Base-by-base conservation (phyloP, 2,113 vertebrate genomes). In the Saimiri boliviensis region DNA sequence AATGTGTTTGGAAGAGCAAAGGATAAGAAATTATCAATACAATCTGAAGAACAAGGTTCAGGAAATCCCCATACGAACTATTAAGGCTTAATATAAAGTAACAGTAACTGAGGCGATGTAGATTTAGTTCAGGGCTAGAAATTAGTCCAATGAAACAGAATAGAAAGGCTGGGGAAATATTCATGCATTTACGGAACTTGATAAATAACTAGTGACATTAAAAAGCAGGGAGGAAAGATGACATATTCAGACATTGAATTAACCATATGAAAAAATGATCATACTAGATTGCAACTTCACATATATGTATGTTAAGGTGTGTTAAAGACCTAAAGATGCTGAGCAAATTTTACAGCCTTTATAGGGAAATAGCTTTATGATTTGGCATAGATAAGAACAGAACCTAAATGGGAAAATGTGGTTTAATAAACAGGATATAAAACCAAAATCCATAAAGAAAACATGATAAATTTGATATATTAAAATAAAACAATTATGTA, bases 61-160 rank as follows among this genome's bases (percentile, higher is more conserved):
- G 23, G 16, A 3, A 79, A 40, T 70, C 94, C 73, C 77, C 23
- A 10, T 82, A 79, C n/a, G 25, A 97, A 79, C 74, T 94, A 63
- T 68, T 95, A 86, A 84, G 27, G 9, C 40, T 92, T 80, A 91
- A 88, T 56, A 71, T n/a, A 87, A 93, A 95, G 84, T 77, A 30
- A 56, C 21, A 70, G 7, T 70, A 94, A 63, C 40, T 92, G 54
- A 92, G 20, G 23, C 10, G 71, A 30, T 74, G 8, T 19, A 86
- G 54, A 54, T 84, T 94, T 83, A 63, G 30, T 71, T 94, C 80
- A 79, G 74, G 54, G 52, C 76, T 3, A 92, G 63, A 95, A 94
- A 82, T 32, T 40, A 74, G 47, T 56, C 54, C 54, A 90, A 21
- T 54, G 9, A 35, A 77, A 74, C 25, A 84, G 12, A 81, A 89